Conservation (phyloP, 2,113 vertebrate genomes). For the Phalacrocorax carbo region DNA sequence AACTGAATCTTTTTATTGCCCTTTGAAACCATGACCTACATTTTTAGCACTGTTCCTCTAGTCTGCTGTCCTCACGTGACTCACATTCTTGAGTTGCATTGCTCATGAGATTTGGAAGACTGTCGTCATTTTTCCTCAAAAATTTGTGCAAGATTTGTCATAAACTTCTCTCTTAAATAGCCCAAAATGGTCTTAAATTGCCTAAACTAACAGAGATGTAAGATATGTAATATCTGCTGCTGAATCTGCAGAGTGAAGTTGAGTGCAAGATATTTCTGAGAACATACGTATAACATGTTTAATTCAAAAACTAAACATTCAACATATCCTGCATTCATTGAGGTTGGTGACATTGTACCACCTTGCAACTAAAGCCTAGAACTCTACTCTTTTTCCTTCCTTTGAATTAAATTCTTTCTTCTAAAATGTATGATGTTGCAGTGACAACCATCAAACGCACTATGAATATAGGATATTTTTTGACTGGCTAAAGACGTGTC, state of each 20-base stretch:
- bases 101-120: not conserved
- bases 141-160: not conserved
- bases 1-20: not conserved
- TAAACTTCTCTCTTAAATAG: not conserved
- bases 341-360: not conserved
- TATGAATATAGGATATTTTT: not conserved
- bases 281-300: not conserved
- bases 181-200: not conserved
- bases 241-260: not conserved
- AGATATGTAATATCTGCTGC: not conserved
- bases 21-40: not conserved
- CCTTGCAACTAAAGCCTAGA: not conserved
- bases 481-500: not conserved
- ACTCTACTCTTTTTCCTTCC: not conserved
- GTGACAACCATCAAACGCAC: not conserved
- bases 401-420: not conserved
- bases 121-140: not conserved
- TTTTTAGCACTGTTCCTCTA: not conserved
- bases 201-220: not conserved
- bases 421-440: not conserved
- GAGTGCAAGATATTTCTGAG: not conserved
- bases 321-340: not conserved
- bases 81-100: not conserved
- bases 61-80: not conserved
- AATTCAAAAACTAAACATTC: not conserved